These are phyloP conservation scores for Tetheella fluctuosa DNA, from an alignment of 2,888 invertebrate species.

Conservation along the genomic window DNA sequence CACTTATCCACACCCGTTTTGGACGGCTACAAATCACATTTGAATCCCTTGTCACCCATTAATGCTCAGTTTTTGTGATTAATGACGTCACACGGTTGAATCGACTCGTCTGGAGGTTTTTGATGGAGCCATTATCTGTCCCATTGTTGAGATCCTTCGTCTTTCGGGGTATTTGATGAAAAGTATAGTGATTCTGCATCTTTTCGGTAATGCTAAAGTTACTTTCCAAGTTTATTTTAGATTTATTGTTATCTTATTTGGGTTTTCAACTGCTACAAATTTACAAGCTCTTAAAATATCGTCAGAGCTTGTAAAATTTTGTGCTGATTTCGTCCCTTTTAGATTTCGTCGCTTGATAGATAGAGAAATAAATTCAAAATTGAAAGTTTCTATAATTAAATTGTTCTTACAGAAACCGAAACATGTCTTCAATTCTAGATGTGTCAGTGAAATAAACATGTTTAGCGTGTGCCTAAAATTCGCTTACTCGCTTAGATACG, in stretches of 20 bases:
- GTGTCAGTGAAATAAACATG: not conserved
- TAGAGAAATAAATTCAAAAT: no score
- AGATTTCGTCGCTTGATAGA: no score
- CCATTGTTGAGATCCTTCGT: not conserved
- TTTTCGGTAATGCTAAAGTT: slow-evolving; percentile 3
- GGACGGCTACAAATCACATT: slow-evolving; percentile 16
- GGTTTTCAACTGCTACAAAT: no score
- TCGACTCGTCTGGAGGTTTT: slow-evolving; percentile 21
- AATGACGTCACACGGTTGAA: slow-evolving; percentile 34
- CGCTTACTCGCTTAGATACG: not conserved
- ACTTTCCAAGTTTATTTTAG: not conserved
- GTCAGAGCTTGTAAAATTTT: no score
- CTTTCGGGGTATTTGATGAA: not conserved
- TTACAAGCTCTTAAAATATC: no score
- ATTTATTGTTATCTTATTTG: no score
- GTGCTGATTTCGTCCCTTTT: no score
- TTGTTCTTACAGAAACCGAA: not conserved
- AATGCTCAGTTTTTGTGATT: slow-evolving; percentile 48
- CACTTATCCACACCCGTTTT: slow-evolving; percentile 12
- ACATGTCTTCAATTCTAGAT: not conserved
- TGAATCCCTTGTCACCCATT: slow-evolving; percentile 19
- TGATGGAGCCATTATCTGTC: slow-evolving; percentile 23
- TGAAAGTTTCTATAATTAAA: no score
- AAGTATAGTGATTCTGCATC: not conserved
- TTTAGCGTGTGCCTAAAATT: not conserved